Conservation (phyloP, 2,888 invertebrate genomes). For the Acheta domesticus region DNA sequence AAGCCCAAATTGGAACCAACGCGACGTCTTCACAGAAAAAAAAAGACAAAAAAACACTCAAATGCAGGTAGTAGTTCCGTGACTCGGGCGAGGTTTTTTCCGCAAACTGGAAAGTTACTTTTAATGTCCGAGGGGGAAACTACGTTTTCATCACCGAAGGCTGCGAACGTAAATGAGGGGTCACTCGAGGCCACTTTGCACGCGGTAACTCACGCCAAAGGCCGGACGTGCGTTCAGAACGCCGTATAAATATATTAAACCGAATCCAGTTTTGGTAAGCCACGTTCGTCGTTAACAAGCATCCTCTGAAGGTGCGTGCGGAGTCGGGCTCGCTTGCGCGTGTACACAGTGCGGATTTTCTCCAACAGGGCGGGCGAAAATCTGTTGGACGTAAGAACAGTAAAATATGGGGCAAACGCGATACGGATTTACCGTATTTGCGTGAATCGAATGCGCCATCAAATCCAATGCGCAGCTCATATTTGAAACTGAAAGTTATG, state of each 20-base stretch:
- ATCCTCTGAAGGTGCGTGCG: not conserved
- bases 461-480: too few relatives aligned
- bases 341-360: too few relatives aligned
- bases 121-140: not conserved
- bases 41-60: too few relatives aligned
- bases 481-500: too few relatives aligned
- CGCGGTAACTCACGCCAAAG: not conserved
- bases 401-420: too few relatives aligned
- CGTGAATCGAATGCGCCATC: too few relatives aligned
- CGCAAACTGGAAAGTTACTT: not conserved
- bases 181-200: not conserved
- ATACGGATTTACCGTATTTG: too few relatives aligned
- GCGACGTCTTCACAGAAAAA: too few relatives aligned
- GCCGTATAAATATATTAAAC: conserved; percentile 8
- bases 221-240: not conserved
- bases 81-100: not conserved
- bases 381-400: too few relatives aligned
- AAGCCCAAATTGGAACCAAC: too few relatives aligned
- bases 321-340: not conserved
- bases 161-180: not conserved
- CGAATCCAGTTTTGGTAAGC: conserved; percentile 9
- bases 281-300: conserved; percentile 4
- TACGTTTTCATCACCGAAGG: not conserved
- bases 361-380: too few relatives aligned
- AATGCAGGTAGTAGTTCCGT: not conserved